Base-by-base conservation (phyloP, 2,888 invertebrate species). In the Acronicta leporina region DNA sequence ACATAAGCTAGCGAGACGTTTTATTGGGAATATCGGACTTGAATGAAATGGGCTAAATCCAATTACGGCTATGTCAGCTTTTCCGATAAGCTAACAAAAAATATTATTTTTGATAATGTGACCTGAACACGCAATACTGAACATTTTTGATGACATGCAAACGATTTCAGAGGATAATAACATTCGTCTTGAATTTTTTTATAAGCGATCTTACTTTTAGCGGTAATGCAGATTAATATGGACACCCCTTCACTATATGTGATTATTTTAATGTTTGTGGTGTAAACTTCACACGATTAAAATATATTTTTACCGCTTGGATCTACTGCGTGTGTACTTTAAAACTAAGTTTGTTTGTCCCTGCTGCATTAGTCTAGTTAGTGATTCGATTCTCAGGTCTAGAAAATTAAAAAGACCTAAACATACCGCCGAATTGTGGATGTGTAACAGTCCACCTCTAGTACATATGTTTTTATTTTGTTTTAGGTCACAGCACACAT, bases 91-190 rank as follows among this genome's bases (percentile, higher is more conserved):
- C 65, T 49, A 68, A 66, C 57, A 69, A 78, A 73, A 76, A 82
- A 79, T 80, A 80, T 79, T 79, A 81, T 82, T 76, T 81, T 82
- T 76, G 64, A 73, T 74, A 78, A 69, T 67, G 64, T 75, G 66
- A 63, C 52, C 63, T 54, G 46, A 54, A 30, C 66, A 63, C 68
- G 55, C 62, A 63, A 63, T 59, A 51, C 44, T 41, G 43, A 63
- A 60, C 49, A 66, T 61, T 60, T 63, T 52, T 50, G 43, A 43
- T 50, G 13, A 15, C 59, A 47, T 50, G 50, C 45, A 50, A 65
- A 51, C 47, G 47, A 41, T 55, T 33, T 33, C 33, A 33, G 33
- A 33, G 4, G 11, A 33, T 33, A 33, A 33, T 33, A 11, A 33
- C 33, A 11, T 33, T 33, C 11, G 33, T 11, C 33, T 33, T 33